A percentile compares a stretch with the other conserved stretches of the same genome.
Conservation (phyloP, 2,113 vertebrate species). For the Eulacestoma nigropectus region DNA sequence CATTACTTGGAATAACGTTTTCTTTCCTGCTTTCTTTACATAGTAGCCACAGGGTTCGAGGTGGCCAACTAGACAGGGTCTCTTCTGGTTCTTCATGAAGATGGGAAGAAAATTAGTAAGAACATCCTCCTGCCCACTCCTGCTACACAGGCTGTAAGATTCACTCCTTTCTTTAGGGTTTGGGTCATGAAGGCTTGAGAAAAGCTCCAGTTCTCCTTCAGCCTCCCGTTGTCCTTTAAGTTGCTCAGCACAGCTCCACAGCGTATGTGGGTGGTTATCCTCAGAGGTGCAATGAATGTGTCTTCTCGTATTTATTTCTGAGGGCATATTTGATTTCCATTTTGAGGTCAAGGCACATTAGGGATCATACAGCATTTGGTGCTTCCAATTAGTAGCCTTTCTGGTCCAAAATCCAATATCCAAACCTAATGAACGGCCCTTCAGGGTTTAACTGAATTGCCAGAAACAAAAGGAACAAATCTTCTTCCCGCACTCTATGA, state of each 20-base stretch:
- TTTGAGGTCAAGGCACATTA: not conserved
- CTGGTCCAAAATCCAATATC: not conserved
- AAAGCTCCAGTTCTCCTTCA: not conserved
- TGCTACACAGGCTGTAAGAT: not conserved
- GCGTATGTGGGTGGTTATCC: not conserved
- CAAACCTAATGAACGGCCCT: not conserved
- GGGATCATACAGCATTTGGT: not conserved
- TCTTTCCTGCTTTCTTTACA: not conserved
- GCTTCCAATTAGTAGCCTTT: not conserved
- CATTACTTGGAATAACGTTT: not conserved
- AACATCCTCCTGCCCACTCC: not conserved
- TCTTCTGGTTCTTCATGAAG: not conserved
- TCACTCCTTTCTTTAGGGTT: not conserved
- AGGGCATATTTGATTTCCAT: not conserved
- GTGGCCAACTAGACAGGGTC: not conserved
- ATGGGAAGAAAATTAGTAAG: not conserved
- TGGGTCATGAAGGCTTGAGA: not conserved
- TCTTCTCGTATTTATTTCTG: not conserved
- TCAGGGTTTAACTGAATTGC: not conserved
- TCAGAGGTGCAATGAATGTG: not conserved
- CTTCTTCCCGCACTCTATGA: not conserved
- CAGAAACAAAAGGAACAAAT: not conserved
- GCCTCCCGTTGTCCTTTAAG: not conserved
- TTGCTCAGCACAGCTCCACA: not conserved
- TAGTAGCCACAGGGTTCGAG: not conserved